A percentile compares a stretch with the other conserved stretches of the same genome.
These are phyloP conservation scores for Helicolenus hilgendorfi DNA, from an alignment of 2,797 vertebrate species.

Conservation along the genomic window DNA sequence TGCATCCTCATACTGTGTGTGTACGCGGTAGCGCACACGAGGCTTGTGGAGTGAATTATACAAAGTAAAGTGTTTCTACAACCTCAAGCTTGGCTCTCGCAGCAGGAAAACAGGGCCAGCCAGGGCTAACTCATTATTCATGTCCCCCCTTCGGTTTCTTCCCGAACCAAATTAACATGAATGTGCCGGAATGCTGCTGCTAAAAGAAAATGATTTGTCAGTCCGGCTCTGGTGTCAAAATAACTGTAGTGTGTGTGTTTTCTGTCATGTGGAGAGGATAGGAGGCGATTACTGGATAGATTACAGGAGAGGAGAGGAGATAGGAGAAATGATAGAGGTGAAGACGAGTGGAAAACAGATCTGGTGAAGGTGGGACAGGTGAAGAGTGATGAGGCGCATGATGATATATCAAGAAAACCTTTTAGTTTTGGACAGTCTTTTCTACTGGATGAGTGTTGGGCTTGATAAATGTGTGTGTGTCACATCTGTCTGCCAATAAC, in stretches of 20 bases:
- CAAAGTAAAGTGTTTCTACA: conserved; percentile 39
- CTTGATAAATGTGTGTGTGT: background rate
- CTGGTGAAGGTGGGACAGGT: conserved; percentile 11
- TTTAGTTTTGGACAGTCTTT: conserved; percentile 5
- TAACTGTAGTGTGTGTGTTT: conserved; percentile 23
- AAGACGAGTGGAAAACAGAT: background rate
- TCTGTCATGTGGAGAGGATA: conserved; percentile 9
- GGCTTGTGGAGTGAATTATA: conserved; percentile 40
- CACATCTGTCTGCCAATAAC: background rate
- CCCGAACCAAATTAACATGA: conserved; percentile 39
- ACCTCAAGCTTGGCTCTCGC: conserved; percentile 33
- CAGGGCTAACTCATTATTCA: conserved; percentile 58
- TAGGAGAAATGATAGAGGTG: background rate
- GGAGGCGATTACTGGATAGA: conserved; percentile 18
- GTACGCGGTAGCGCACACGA: background rate
- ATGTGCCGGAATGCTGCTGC: conserved; percentile 13
- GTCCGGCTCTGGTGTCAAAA: conserved; percentile 25
- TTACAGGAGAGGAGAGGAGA: conserved; percentile 12
- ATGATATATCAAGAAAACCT: conserved; percentile 27
- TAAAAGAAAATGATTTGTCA: conserved; percentile 44
- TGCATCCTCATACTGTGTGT: background rate
- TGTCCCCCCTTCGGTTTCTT: background rate
- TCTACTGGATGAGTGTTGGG: background rate
- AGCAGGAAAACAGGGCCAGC: conserved; percentile 9
- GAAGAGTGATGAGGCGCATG: conserved; percentile 13